Conservation (phyloP, 2,113 vertebrate genomes). For the Nymphicus hollandicus region DNA sequence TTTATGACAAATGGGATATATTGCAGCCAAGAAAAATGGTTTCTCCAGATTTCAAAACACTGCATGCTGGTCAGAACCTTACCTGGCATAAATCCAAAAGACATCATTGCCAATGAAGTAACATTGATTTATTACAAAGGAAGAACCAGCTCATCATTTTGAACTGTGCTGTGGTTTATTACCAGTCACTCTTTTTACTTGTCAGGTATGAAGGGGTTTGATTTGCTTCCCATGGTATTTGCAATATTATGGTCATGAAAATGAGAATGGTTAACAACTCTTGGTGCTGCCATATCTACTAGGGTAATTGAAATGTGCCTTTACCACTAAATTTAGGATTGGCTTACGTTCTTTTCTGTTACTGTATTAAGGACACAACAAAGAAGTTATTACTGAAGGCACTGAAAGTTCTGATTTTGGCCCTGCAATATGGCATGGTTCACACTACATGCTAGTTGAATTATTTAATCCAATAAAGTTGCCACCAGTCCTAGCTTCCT, state of each 20-base stretch:
- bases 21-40: constrained; percentile 3
- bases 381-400: neutral
- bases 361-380: neutral
- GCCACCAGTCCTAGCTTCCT: neutral
- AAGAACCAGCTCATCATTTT: constrained; percentile 23
- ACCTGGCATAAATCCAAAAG: constrained; percentile 7
- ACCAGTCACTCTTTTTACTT: neutral
- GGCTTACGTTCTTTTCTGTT: neutral
- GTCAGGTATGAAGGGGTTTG: neutral
- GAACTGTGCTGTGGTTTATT: neutral
- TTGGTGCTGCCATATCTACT: neutral
- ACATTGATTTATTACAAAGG: constrained; percentile 15
- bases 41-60: neutral
- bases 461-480: constrained; percentile 8
- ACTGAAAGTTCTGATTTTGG: neutral
- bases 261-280: neutral
- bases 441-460: neutral
- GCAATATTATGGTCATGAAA: neutral
- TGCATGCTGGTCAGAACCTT: neutral
- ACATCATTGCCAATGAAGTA: neutral
- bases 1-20: neutral
- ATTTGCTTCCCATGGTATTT: neutral
- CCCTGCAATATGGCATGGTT: neutral
- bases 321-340: neutral
- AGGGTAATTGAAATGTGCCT: neutral